These are phyloP conservation scores for Anhinga rufa DNA, from an alignment of 2,113 vertebrate genomes.

Conservation along the genomic window DNA sequence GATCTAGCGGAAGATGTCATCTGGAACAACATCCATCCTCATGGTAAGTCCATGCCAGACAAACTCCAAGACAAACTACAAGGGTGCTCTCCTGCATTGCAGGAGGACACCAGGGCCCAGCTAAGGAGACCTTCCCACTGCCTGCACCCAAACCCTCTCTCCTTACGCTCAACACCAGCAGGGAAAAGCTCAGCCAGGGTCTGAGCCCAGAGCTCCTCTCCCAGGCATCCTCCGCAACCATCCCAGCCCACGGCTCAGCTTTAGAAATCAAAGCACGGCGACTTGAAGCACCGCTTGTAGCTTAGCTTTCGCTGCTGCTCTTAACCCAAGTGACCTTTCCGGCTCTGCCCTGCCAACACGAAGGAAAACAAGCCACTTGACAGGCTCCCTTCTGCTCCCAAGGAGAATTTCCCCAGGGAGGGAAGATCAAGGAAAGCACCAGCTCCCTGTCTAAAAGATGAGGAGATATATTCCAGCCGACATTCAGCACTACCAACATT, in stretches of 20 bases:
- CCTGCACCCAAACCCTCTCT: neutral
- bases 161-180: rapidly evolving
- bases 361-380: constrained; percentile 45
- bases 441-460: neutral
- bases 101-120: rapidly evolving
- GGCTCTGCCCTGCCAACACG: constrained; percentile 21
- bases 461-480: constrained; percentile 6
- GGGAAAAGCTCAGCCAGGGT: neutral
- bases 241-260: neutral
- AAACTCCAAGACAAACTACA: rapidly evolving
- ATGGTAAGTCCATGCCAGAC: rapidly evolving
- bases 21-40: neutral
- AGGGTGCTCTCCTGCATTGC: rapidly evolving
- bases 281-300: neutral
- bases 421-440: neutral
- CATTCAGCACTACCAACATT: constrained; percentile 17
- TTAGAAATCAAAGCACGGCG: neutral
- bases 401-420: neutral
- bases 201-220: neutral
- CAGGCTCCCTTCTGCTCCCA: neutral
- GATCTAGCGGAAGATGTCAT: neutral
- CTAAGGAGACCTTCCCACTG: neutral
- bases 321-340: constrained; percentile 6
- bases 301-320: neutral
- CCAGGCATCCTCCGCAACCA: neutral